phyloP scores from a whole-genome alignment of 1,140 invertebrate genomes.

The Zelostemma sp. region DNA sequence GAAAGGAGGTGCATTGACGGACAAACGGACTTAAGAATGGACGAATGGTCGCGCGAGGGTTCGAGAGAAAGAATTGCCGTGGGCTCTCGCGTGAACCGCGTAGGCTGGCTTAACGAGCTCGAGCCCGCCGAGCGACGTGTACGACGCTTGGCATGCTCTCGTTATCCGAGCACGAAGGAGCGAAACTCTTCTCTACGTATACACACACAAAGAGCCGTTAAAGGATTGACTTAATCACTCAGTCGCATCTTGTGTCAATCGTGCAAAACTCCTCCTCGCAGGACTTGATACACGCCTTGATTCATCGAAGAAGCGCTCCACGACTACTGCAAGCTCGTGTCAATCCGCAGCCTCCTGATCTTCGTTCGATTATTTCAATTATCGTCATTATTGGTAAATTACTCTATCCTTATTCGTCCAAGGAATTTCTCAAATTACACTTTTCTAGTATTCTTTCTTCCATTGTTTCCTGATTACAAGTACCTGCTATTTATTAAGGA shows the following conservation, averaged over 20 bases:
- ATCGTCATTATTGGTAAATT: conserved; percentile 49
- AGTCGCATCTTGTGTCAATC: conserved; percentile 37
- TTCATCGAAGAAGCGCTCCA: conserved; percentile 36
- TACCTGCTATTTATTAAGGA: too few species aligned
- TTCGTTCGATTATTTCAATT: conserved; percentile 45
- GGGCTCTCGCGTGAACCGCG: conserved; percentile 46
- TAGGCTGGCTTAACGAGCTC: conserved; percentile 45
- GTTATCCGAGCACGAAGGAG: conserved; percentile 31
- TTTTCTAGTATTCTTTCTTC: too few species aligned
- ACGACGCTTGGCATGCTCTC: conserved; percentile 39
- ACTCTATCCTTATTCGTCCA: too few species aligned
- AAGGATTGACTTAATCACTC: conserved; percentile 51
- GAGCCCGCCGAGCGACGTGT: conserved; percentile 32
- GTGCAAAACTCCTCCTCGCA: conserved; percentile 40
- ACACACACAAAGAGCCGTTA: conserved; percentile 41
- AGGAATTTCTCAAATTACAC: too few species aligned
- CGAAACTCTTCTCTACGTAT: conserved; percentile 38
- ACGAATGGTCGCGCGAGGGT: conserved; percentile 15
- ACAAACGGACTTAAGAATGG: conserved; percentile 36
- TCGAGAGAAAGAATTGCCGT: conserved; percentile 27
- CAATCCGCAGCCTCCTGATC: conserved; percentile 25
- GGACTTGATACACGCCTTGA: conserved; percentile 41
- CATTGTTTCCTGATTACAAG: too few species aligned
- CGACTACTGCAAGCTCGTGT: conserved; percentile 37
- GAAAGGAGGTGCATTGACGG: conserved; percentile 30